A percentile compares a stretch with the other conserved stretches of the same genome.
Evolutionary conservation across 2,888 invertebrate genomes (phyloP).

Genomic region (Nematopogon swammerdamellus): DNA sequence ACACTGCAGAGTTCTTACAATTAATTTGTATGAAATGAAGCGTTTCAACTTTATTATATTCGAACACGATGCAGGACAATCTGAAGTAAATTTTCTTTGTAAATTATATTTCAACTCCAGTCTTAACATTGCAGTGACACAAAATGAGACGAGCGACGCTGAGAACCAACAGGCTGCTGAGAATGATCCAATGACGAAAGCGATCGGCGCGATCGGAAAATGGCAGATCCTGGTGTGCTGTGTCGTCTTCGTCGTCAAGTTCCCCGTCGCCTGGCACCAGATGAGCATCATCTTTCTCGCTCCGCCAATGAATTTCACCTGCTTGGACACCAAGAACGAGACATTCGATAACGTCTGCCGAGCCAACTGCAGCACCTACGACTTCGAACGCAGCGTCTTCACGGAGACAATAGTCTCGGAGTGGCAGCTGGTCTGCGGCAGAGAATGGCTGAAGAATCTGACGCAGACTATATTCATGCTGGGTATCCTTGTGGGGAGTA

Average conservation of each 20-base stretch:
- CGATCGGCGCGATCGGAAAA: slow-evolving; percentile 68
- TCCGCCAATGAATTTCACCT: slow-evolving; percentile 60
- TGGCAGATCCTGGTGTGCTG: slow-evolving; percentile 74
- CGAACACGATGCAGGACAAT: background rate
- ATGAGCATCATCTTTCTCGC: slow-evolving; percentile 75
- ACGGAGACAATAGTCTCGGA: slow-evolving; percentile 70
- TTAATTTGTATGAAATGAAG: no score
- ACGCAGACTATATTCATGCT: slow-evolving; percentile 77
- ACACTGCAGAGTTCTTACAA: no score
- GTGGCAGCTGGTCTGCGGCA: slow-evolving; percentile 72
- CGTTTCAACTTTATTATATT: no score
- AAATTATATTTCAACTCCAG: background rate
- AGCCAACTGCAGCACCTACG: slow-evolving; percentile 50
- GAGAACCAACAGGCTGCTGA: slow-evolving; percentile 22
- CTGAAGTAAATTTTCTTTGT: background rate
- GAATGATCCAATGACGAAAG: slow-evolving; percentile 63
- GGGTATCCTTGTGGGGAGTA: slow-evolving; percentile 72
- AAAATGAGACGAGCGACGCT: slow-evolving; percentile 28
- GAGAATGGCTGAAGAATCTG: slow-evolving; percentile 64
- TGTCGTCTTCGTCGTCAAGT: slow-evolving; percentile 68
- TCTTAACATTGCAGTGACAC: slow-evolving; percentile 33
- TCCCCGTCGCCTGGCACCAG: slow-evolving; percentile 80
- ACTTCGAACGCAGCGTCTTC: slow-evolving; percentile 64
- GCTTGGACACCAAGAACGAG: slow-evolving; percentile 25
- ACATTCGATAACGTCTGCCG: slow-evolving; percentile 48